Evolutionary conservation across 2,888 invertebrate genomes (phyloP).

Genomic region (Hetaerina titia): DNA sequence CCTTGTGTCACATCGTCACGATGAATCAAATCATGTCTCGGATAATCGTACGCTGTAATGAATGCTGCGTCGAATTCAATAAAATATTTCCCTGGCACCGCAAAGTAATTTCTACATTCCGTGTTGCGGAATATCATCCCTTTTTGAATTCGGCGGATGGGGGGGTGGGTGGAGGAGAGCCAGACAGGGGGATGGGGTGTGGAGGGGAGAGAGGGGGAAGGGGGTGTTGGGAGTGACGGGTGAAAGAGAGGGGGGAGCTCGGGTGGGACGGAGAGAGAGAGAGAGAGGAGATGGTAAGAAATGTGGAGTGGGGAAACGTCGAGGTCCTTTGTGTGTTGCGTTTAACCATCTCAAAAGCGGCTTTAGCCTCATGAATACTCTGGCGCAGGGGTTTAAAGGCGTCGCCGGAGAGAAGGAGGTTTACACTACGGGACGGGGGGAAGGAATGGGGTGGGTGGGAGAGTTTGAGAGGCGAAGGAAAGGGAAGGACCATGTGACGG

Average conservation of each 20-base stretch:
- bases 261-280: too few species aligned
- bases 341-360: slow-evolving; percentile 35
- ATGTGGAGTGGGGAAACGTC: not conserved
- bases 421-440: not conserved
- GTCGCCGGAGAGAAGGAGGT: not conserved
- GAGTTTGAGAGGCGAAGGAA: not conserved
- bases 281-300: too few species aligned
- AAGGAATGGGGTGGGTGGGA: not conserved
- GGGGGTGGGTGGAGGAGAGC: too few species aligned
- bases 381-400: not conserved
- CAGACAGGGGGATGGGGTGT: too few species aligned
- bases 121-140: not conserved
- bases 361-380: slow-evolving; percentile 15
- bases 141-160: not conserved
- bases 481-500: not conserved
- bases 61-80: too few species aligned
- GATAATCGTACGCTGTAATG: too few species aligned
- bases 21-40: too few species aligned
- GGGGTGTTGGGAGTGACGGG: not conserved
- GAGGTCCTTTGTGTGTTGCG: slow-evolving; percentile 14
- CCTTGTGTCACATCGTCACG: too few species aligned
- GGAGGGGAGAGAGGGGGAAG: not conserved
- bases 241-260: not conserved
- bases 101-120: not conserved
- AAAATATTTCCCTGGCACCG: too few species aligned